Evolutionary conservation across 2,888 invertebrate species (phyloP), one percentile per base, ranked within the genome.

Genomic region (Resseliella maxima): DNA sequence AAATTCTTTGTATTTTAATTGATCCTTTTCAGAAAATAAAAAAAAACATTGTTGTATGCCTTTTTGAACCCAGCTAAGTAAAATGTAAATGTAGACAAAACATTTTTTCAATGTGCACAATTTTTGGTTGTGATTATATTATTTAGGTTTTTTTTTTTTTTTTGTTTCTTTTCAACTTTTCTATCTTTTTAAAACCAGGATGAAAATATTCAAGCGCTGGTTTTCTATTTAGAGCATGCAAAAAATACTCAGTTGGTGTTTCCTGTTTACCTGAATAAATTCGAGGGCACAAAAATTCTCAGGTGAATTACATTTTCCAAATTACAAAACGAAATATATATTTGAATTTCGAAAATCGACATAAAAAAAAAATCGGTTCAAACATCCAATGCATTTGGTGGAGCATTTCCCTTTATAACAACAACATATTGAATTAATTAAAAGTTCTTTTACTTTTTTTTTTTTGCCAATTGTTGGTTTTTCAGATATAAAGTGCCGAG

Each of bases 191-290:
- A n/a, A 31, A 64, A 86, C 18, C 93, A 94, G 90, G 95, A 96
- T 89, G 96, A 97, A 89, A 96, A 96, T 88, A 91, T 96, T 0
- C 93, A 94, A 87, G 96, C 96, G 0, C 90, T 96, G 88, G 93
- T 95, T 0, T 97, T 94, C 90, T 96, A 95, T 90, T 89, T 96
- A 88, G 94, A 95, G 89, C 96, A 96, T 89, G 95, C 96, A 0
- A 94, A 94, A 1, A 92, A 92, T 86, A 94, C 94, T 0, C 93
- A 92, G 88, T 91, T 95, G 85, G 93, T 94, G 89, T 94, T 94
- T 88, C 90, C 91, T 64, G 90, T 91, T 27, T 46, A 72, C 50
- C 83, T 88, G 12, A 87, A 86, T 85, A 90, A 88, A 8, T 86
- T 72, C n/a, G 90, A 90, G 59, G 88, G 90, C 88, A 89, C 90